phyloP scores from a whole-genome alignment of 2,888 invertebrate genomes.

The Melieria crassipennis region DNA sequence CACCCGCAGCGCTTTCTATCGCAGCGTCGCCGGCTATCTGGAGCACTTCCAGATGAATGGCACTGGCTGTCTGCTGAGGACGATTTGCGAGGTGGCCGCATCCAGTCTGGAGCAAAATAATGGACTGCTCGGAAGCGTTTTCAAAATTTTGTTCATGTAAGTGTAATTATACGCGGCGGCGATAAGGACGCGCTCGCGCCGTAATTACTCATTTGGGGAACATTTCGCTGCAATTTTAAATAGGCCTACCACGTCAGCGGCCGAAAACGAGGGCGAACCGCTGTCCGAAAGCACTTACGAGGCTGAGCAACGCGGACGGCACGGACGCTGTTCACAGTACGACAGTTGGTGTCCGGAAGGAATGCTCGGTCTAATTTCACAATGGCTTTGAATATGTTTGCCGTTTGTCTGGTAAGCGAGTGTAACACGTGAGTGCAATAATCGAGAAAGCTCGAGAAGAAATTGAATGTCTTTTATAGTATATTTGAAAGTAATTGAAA shows the following conservation, averaged over 20 bases:
- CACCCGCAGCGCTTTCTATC: constrained; percentile 57
- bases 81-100: constrained; percentile 74
- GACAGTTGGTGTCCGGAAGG: constrained; percentile 53
- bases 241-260: constrained; percentile 58
- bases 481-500: no score
- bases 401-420: no score
- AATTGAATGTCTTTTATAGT: no score
- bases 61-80: constrained; percentile 71
- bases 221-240: constrained; percentile 35
- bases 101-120: constrained; percentile 64
- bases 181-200: not conserved
- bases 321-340: constrained; percentile 51
- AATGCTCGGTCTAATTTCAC: constrained; percentile 58
- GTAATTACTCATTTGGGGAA: constrained; percentile 46
- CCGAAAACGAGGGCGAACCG: constrained; percentile 43
- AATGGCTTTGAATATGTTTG: constrained; percentile 40
- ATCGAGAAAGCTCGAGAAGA: no score
- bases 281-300: constrained; percentile 47
- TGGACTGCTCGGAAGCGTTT: constrained; percentile 74
- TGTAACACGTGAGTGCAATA: no score
- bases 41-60: constrained; percentile 65
- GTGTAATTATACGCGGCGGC: constrained; percentile 51
- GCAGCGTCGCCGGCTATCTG: constrained; percentile 54
- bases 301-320: constrained; percentile 48
- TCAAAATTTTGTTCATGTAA: constrained; percentile 77